Percentiles rank a stretch among this genome's conserved stretches.
Conservation (phyloP, 2,797 vertebrate genomes). For the Monodelphis domestica region DNA sequence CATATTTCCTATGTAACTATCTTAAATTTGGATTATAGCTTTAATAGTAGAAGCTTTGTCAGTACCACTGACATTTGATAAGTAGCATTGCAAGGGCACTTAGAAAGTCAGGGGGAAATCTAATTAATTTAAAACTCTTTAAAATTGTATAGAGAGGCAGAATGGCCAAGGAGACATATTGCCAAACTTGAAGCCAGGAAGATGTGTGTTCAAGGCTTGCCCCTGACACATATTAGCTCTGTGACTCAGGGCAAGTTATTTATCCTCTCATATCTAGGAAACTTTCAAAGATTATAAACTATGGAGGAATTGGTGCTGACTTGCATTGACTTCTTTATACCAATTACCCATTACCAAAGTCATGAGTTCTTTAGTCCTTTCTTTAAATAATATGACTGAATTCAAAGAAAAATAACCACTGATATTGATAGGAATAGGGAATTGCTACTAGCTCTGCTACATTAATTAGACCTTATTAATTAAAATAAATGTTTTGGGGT, state of each 20-base stretch:
- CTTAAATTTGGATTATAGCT: not conserved
- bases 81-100: not conserved
- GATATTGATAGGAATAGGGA: not conserved
- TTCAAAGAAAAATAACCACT: not conserved
- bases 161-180: not conserved
- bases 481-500: not conserved
- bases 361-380: not conserved
- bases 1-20: slow-evolving; percentile 31
- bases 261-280: not conserved
- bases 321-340: not conserved
- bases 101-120: not conserved
- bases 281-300: not conserved
- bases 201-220: not conserved
- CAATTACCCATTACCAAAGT: too few species aligned
- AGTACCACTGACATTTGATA: not conserved
- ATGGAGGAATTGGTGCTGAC: not conserved
- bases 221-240: not conserved
- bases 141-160: not conserved
- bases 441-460: not conserved
- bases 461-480: not conserved
- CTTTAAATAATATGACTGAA: not conserved
- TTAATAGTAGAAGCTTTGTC: not conserved
- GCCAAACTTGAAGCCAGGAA: not conserved
- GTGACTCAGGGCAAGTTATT: not conserved
- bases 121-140: not conserved